These are phyloP conservation scores for Drosophila murphyi DNA, from an alignment of 1,140 invertebrate genomes.

Conservation along the genomic window DNA sequence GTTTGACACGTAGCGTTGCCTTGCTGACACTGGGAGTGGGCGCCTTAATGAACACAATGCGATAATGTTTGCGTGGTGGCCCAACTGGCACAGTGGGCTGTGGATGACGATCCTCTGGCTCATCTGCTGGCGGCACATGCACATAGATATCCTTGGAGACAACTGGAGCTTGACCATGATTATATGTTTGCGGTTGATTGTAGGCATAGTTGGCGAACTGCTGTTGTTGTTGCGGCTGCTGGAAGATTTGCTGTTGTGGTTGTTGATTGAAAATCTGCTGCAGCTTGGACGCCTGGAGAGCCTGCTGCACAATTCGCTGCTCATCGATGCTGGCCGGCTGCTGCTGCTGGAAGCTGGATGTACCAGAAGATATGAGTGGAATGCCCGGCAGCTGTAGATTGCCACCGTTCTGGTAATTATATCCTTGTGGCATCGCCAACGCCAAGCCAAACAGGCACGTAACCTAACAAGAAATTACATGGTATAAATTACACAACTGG, in stretches of 20 bases:
- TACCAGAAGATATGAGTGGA: conserved; percentile 1
- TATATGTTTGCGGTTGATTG: conserved; percentile 30
- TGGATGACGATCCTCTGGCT: conserved; percentile 51
- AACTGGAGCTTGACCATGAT: conserved; percentile 10
- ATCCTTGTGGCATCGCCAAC: conserved; percentile 71
- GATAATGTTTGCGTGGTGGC: conserved; percentile 91
- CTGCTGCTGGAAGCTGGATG: neutral
- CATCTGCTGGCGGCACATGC: conserved; percentile 77
- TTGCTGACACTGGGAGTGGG: conserved; percentile 88
- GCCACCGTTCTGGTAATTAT: conserved; percentile 64
- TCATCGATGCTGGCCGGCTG: conserved; percentile 42
- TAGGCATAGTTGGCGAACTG: conserved; percentile 38
- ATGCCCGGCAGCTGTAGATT: conserved; percentile 50
- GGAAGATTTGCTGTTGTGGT: conserved; percentile 41
- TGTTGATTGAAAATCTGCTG: conserved; percentile 46
- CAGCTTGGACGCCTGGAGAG: conserved; percentile 54
- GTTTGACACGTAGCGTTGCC: conserved; percentile 86
- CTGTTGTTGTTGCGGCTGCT: conserved; percentile 40
- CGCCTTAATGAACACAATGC: conserved; percentile 94
- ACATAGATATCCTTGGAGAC: conserved; percentile 84
- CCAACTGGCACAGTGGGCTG: conserved; percentile 47
- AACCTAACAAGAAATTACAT: conserved; percentile 48
- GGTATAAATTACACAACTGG: conserved; percentile 4
- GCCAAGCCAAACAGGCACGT: conserved; percentile 64
- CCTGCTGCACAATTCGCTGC: conserved; percentile 62